These are phyloP conservation scores for Heterodera filipjevi DNA, from an alignment of 2,888 invertebrate genomes.

Conservation along the genomic window DNA sequence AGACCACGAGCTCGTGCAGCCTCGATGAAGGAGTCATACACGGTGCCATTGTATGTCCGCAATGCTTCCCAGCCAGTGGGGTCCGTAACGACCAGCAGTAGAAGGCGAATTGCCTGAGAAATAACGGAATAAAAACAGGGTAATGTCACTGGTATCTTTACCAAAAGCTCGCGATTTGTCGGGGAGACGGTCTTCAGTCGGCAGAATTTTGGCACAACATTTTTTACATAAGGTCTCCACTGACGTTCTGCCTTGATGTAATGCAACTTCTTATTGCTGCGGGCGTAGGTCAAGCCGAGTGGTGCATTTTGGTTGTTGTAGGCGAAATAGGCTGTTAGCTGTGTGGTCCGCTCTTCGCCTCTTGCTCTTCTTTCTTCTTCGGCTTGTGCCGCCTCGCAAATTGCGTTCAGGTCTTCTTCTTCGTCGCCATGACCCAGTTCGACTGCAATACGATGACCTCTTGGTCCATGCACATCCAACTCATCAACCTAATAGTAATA, in stretches of 20 bases:
- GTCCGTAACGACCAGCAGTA: not conserved
- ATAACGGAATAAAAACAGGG: not conserved
- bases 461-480: slow-evolving; percentile 11
- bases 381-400: not conserved
- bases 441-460: slow-evolving; percentile 6
- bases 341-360: slow-evolving; percentile 8
- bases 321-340: not conserved
- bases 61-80: not conserved
- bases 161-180: not conserved
- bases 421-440: not conserved
- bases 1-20: not conserved
- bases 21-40: not conserved
- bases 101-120: not conserved
- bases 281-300: not conserved
- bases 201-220: not conserved
- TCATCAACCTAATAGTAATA: slow-evolving; percentile 5
- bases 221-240: not conserved
- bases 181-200: slow-evolving; percentile 3
- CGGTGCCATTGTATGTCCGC: not conserved
- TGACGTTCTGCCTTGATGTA: not conserved
- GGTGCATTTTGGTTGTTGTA: slow-evolving; percentile 9
- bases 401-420: not conserved
- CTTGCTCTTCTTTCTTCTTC: not conserved
- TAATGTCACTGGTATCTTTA: not conserved
- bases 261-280: not conserved